phyloP scores from a whole-genome alignment of 2,797 vertebrate genomes.

The Hydrocynus forskahlii region DNA sequence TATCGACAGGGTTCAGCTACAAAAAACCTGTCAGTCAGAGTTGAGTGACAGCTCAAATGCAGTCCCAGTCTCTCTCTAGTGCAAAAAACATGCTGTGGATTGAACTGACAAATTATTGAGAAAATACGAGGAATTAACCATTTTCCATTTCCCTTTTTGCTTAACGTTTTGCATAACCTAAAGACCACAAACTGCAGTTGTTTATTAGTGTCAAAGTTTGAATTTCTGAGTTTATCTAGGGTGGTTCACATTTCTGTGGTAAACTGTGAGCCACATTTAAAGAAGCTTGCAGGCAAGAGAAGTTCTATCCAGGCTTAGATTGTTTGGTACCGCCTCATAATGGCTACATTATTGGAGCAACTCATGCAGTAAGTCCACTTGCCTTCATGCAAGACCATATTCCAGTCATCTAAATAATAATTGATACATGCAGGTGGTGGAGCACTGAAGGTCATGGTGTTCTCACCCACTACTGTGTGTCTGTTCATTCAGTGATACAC shows the following conservation, averaged over 20 bases:
- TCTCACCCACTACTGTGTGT: constrained; percentile 17
- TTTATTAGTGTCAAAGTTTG: constrained; percentile 29
- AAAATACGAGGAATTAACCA: constrained; percentile 5
- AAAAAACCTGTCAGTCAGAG: constrained; percentile 30
- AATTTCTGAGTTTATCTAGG: constrained; percentile 16
- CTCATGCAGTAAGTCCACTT: neutral
- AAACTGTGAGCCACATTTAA: neutral
- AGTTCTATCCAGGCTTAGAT: neutral
- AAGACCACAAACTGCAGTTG: constrained; percentile 12
- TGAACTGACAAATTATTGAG: neutral
- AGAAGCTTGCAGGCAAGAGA: neutral
- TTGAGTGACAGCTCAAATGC: constrained; percentile 39
- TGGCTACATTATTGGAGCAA: neutral
- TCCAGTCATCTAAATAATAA: constrained; percentile 2
- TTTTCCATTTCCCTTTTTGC: constrained; percentile 14
- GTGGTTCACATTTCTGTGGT: neutral
- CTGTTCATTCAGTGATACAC: neutral
- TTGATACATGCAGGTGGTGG: neutral
- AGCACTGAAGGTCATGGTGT: constrained; percentile 26
- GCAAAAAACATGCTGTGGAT: constrained; percentile 28
- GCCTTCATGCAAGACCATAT: neutral
- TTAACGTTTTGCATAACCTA: constrained; percentile 35
- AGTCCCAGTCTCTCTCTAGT: constrained; percentile 22
- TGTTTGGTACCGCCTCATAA: neutral
- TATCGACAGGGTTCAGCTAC: constrained; percentile 23